These are phyloP conservation scores for Pogonognathellus flavescens DNA, from an alignment of 1,140 invertebrate genomes.

Conservation along the genomic window DNA sequence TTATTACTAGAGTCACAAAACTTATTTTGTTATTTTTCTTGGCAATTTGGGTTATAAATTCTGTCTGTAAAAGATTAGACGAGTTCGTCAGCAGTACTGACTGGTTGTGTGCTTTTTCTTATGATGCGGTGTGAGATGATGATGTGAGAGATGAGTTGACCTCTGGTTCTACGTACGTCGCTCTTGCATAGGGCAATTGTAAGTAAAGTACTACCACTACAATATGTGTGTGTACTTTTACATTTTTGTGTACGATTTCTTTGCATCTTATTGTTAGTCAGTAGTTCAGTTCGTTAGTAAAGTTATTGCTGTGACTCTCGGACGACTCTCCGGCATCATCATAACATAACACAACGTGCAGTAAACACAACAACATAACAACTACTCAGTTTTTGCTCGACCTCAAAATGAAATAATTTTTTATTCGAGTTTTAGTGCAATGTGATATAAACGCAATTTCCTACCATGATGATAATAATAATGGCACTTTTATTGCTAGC, in stretches of 20 bases:
- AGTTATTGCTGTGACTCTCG: neutral
- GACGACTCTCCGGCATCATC: too few relatives aligned
- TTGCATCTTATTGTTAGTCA: too few relatives aligned
- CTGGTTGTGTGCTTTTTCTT: neutral
- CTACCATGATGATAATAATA: slow-evolving; percentile 40
- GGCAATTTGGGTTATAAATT: slow-evolving; percentile 39
- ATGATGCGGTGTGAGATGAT: too few relatives aligned
- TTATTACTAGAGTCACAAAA: slow-evolving; percentile 43
- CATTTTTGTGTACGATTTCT: too few relatives aligned
- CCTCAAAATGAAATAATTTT: slow-evolving; percentile 31
- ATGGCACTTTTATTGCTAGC: slow-evolving; percentile 39
- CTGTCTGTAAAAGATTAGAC: slow-evolving; percentile 27
- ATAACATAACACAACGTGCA: too few relatives aligned
- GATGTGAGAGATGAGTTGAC: neutral
- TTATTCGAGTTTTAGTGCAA: neutral
- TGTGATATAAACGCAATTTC: slow-evolving; percentile 41
- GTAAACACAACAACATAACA: neutral
- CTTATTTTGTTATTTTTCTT: slow-evolving; percentile 43
- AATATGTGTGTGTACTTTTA: too few relatives aligned
- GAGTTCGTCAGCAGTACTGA: neutral
- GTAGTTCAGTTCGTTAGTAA: neutral
- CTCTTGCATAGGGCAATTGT: too few relatives aligned
- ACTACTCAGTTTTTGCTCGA: neutral
- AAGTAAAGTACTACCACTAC: too few relatives aligned
- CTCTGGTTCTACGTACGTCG: neutral